Percentiles rank a stretch among this genome's conserved stretches.
Evolutionary conservation across 2,888 invertebrate genomes (phyloP).

Genomic region (Drosophila tripunctata): DNA sequence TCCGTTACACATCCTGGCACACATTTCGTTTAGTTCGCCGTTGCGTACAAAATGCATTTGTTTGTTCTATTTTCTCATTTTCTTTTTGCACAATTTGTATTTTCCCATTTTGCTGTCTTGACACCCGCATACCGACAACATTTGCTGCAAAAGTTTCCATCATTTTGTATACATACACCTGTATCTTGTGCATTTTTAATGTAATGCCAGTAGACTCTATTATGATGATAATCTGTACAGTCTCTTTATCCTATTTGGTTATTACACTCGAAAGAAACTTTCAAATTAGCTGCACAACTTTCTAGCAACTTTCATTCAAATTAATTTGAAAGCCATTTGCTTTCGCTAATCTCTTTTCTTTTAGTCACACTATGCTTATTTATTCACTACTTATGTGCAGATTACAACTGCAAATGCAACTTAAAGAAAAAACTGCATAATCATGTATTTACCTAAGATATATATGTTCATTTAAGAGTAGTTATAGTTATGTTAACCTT

Average conservation of each 20-base stretch:
- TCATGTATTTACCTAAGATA: too few species aligned
- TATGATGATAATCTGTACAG: slow-evolving; percentile 18
- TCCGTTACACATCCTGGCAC: slow-evolving; percentile 46
- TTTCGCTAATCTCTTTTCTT: neutral
- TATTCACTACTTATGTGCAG: neutral
- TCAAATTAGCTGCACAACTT: slow-evolving; percentile 18
- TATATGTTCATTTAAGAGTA: too few species aligned
- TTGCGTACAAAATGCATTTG: slow-evolving; percentile 39
- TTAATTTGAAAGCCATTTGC: neutral
- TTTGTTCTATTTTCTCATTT: slow-evolving; percentile 29
- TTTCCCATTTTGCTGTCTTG: slow-evolving; percentile 12
- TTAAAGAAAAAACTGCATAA: too few species aligned
- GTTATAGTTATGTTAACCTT: too few species aligned
- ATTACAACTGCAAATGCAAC: too few species aligned
- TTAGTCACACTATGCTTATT: neutral
- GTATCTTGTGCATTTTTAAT: slow-evolving; percentile 2
- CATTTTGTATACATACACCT: neutral
- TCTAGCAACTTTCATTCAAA: neutral
- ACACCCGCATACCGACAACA: slow-evolving; percentile 16
- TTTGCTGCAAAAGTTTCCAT: neutral
- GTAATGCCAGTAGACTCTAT: slow-evolving; percentile 20
- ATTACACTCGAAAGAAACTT: slow-evolving; percentile 4
- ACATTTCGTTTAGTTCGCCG: slow-evolving; percentile 25
- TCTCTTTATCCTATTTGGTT: neutral
- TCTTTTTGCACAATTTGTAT: slow-evolving; percentile 1